phyloP scores from a whole-genome alignment of 2,888 invertebrate species.

The Exocentrus adspersus region DNA sequence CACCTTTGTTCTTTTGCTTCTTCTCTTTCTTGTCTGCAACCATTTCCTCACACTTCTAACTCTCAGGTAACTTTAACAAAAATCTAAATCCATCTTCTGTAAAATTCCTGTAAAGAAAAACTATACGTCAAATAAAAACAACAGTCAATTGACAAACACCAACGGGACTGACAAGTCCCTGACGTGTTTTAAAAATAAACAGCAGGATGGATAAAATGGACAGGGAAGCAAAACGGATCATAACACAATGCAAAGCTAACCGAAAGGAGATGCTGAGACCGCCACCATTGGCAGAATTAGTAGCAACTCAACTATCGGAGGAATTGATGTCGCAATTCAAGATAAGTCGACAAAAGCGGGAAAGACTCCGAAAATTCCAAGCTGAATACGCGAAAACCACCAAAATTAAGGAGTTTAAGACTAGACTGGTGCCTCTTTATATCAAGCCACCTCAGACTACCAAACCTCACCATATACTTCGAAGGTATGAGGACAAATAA shows the following conservation, averaged over 20 bases:
- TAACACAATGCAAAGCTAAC: conserved; percentile 39
- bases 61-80: too few species aligned
- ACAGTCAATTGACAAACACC: not conserved
- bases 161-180: not conserved
- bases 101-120: not conserved
- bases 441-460: conserved; percentile 54
- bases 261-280: conserved; percentile 31
- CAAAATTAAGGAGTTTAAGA: conserved; percentile 53
- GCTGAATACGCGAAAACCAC: conserved; percentile 52
- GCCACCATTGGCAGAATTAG: conserved; percentile 47
- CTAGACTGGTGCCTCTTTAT: conserved; percentile 53
- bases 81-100: not conserved
- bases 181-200: not conserved
- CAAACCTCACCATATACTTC: conserved; percentile 63
- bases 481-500: too few species aligned
- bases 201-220: conserved; percentile 19
- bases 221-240: conserved; percentile 34
- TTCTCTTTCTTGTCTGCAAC: conserved; percentile 15
- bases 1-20: conserved; percentile 18
- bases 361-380: conserved; percentile 52
- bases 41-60: conserved; percentile 4
- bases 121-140: not conserved
- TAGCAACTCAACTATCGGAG: conserved; percentile 52
- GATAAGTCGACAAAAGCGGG: conserved; percentile 50
- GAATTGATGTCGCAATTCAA: conserved; percentile 55